Evolutionary conservation across 2,888 invertebrate genomes (phyloP).

Genomic region (Ennomos erosarius): DNA sequence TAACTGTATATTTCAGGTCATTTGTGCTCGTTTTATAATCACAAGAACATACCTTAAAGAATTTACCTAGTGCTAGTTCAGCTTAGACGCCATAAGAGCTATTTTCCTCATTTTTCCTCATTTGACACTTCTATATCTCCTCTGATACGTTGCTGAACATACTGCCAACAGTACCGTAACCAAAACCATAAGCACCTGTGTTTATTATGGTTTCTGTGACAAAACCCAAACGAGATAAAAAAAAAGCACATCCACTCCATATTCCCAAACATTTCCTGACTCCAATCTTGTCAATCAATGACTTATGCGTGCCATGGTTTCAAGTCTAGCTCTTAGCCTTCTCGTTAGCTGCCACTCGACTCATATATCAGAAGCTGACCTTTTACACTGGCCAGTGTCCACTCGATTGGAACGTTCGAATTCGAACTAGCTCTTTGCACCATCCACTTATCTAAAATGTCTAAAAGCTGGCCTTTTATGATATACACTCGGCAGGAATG

Average conservation of each 20-base stretch:
- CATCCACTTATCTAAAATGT: conserved; percentile 17
- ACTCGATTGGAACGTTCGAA: conserved; percentile 22
- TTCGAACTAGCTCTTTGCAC: conserved; percentile 22
- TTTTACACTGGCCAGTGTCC: conserved; percentile 25
- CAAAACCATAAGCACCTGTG: background rate
- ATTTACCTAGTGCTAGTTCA: too few relatives aligned
- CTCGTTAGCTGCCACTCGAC: conserved; percentile 26
- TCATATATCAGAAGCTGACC: conserved; percentile 20
- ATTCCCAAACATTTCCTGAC: conserved; percentile 5
- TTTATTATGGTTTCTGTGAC: too few relatives aligned
- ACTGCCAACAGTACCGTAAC: background rate
- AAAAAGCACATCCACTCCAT: background rate
- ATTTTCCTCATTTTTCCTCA: too few relatives aligned
- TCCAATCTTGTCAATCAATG: conserved; percentile 15
- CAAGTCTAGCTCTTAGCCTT: conserved; percentile 5
- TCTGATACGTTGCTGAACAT: too few relatives aligned
- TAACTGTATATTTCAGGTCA: too few relatives aligned
- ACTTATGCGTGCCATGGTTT: conserved; percentile 9
- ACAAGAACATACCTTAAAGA: too few relatives aligned
- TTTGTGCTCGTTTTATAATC: too few relatives aligned
- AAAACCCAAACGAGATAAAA: background rate
- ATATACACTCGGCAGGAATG: conserved; percentile 3
- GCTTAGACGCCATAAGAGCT: too few relatives aligned
- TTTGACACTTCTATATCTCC: too few relatives aligned
- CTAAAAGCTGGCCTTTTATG: conserved; percentile 18